Percentiles rank a stretch among this genome's conserved stretches.
These are phyloP conservation scores for Nannospalax galili DNA, from an alignment of 2,113 vertebrate genomes.

Conservation along the genomic window DNA sequence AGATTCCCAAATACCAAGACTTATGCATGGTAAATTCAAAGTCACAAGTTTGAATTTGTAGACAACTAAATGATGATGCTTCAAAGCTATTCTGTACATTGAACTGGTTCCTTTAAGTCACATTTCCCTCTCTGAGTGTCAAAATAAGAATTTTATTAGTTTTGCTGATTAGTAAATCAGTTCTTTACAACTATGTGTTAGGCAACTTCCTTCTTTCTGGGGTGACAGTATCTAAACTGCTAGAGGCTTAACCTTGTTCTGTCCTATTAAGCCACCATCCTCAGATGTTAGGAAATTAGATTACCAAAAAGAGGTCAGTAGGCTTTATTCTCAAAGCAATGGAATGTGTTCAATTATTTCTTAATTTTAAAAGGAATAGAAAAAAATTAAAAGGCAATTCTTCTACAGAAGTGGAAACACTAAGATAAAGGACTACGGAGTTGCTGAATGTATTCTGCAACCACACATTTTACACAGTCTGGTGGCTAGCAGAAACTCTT, in stretches of 20 bases:
- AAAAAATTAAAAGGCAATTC: neutral
- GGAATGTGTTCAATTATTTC: neutral
- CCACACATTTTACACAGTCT: neutral
- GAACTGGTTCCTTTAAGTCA: neutral
- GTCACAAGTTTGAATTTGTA: neutral
- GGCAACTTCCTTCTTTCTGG: neutral
- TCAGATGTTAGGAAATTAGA: slow-evolving; percentile 5
- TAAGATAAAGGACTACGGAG: neutral
- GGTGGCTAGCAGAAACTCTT: neutral
- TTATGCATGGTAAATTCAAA: neutral
- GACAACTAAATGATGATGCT: neutral
- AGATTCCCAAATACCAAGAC: neutral
- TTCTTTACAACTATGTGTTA: neutral
- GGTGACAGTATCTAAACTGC: neutral
- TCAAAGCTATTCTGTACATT: neutral
- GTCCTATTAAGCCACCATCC: neutral
- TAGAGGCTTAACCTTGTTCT: neutral
- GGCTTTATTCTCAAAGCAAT: neutral
- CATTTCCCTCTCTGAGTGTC: neutral
- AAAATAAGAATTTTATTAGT: neutral
- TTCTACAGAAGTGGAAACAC: neutral
- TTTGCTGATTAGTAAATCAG: neutral
- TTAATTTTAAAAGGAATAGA: neutral
- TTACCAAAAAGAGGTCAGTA: neutral
- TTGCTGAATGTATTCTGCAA: neutral